A percentile compares a stretch with the other conserved stretches of the same genome.
Conservation (phyloP, 2,888 invertebrate genomes). For the Laothoe populi region DNA sequence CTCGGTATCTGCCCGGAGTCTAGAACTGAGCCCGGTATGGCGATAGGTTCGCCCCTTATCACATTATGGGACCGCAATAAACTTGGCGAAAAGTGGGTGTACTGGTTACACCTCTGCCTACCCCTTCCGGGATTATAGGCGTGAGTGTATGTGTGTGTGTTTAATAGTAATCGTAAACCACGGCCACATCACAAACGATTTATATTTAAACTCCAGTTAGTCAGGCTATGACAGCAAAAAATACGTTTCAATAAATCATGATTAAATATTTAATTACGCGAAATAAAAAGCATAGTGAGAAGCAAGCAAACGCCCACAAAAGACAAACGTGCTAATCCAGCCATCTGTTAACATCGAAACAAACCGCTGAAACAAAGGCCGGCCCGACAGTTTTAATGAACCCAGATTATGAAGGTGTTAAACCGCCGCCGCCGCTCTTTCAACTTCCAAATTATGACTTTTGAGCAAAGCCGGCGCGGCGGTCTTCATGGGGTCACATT, state of each 20-base stretch:
- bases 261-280: constrained; percentile 19
- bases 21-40: no score
- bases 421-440: constrained; percentile 78
- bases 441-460: constrained; percentile 82
- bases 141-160: no score
- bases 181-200: not conserved
- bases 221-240: constrained; percentile 16
- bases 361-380: constrained; percentile 82
- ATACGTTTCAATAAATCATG: constrained; percentile 20
- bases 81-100: no score
- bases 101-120: no score
- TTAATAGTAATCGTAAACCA: not conserved
- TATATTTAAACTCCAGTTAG: not conserved
- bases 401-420: constrained; percentile 84
- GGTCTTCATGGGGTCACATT: constrained; percentile 75
- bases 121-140: no score
- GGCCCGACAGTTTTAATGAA: constrained; percentile 79
- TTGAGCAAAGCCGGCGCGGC: constrained; percentile 67
- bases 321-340: constrained; percentile 75
- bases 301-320: constrained; percentile 53
- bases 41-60: no score
- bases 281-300: constrained; percentile 21
- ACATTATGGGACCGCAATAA: no score
- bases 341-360: constrained; percentile 81
- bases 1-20: no score